Conservation (phyloP, 2,888 invertebrate species). For the Cenopis cana region DNA sequence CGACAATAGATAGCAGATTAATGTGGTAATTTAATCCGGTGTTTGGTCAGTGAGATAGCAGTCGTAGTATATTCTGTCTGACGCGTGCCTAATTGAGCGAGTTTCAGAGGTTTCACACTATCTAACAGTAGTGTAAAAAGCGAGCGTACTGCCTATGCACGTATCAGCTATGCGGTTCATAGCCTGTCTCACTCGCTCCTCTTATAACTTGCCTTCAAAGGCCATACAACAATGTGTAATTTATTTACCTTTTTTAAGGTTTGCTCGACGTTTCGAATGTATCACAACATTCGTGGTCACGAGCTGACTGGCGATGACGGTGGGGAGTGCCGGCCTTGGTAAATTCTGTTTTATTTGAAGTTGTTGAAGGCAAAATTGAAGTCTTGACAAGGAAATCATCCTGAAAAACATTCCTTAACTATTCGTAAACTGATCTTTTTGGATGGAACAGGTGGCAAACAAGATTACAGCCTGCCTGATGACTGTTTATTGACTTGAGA, state of each 20-base stretch:
- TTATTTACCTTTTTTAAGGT: too few relatives aligned
- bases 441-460: too few relatives aligned
- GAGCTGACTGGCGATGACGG: too few relatives aligned
- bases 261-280: too few relatives aligned
- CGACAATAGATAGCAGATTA: slow-evolving; percentile 38
- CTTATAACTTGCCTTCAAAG: not conserved
- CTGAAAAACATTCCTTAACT: too few relatives aligned
- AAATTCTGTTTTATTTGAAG: not conserved
- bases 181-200: not conserved
- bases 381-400: not conserved
- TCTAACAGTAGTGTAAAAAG: not conserved
- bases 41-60: slow-evolving; percentile 41
- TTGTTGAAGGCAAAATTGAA: not conserved
- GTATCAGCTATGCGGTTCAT: not conserved
- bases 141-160: not conserved
- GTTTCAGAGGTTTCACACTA: slow-evolving; percentile 14
- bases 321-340: too few relatives aligned
- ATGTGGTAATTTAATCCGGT: slow-evolving; percentile 43
- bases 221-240: not conserved
- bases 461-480: too few relatives aligned
- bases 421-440: too few relatives aligned
- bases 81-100: slow-evolving; percentile 29
- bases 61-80: slow-evolving; percentile 27
- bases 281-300: too few relatives aligned
- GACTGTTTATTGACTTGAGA: too few relatives aligned